phyloP scores from a whole-genome alignment of 2,888 invertebrate genomes.

The Scaptomyza caliginosa region DNA sequence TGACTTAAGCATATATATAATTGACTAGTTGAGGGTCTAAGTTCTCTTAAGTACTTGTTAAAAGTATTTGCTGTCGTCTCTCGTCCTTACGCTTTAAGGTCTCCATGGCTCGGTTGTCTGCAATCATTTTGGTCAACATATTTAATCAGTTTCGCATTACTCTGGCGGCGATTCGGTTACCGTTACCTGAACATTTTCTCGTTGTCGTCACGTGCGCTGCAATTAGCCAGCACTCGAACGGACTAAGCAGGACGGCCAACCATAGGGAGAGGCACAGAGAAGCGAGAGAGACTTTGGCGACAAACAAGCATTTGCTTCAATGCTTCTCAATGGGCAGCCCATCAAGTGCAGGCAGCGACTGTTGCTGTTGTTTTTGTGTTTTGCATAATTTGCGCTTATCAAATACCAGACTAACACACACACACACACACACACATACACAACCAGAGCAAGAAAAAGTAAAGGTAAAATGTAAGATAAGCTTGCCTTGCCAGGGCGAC shows the following conservation, averaged over 20 bases:
- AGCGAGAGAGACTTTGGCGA: constrained; percentile 4
- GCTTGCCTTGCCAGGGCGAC: constrained; percentile 1
- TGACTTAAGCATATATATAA: neutral
- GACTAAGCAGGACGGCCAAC: constrained; percentile 12
- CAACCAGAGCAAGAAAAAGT: neutral
- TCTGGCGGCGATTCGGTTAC: constrained; percentile 42
- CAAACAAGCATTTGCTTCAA: constrained; percentile 43
- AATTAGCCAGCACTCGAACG: constrained; percentile 42
- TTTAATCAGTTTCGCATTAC: constrained; percentile 61
- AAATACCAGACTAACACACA: constrained; percentile 35
- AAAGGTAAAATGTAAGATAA: constrained; percentile 1
- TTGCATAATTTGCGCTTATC: constrained; percentile 61
- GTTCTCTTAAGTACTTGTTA: neutral
- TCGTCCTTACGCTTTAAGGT: neutral
- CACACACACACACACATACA: constrained; percentile 5
- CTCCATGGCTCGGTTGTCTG: constrained; percentile 7
- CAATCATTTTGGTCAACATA: constrained; percentile 28
- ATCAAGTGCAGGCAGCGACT: constrained; percentile 39
- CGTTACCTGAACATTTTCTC: constrained; percentile 25
- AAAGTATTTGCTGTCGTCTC: neutral
- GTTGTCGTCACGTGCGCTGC: constrained; percentile 49
- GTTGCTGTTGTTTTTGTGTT: constrained; percentile 19
- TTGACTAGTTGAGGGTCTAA: neutral
- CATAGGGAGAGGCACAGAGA: neutral
- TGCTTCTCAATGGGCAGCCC: constrained; percentile 48